A percentile compares a stretch with the other conserved stretches of the same genome.
These are phyloP conservation scores for Tringa solitaria DNA, from an alignment of 2,113 vertebrate species.

Conservation along the genomic window DNA sequence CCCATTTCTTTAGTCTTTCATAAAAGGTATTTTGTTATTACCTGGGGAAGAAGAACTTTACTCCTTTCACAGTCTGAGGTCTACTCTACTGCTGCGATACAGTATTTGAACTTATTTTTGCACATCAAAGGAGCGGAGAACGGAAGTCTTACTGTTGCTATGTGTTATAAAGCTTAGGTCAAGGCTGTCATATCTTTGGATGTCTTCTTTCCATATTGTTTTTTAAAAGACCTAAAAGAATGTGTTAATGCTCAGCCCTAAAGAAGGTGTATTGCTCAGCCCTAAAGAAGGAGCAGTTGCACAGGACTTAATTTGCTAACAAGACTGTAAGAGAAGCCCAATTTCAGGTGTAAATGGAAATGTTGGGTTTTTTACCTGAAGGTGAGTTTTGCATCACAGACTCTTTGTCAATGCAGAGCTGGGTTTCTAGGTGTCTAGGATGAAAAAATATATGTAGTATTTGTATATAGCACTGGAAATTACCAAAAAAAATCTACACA, in stretches of 20 bases:
- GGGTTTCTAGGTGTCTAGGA: neutral
- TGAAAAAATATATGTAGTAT: neutral
- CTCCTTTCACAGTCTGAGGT: neutral
- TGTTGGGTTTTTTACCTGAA: neutral
- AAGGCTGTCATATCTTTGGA: neutral
- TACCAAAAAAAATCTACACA: neutral
- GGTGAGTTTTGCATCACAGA: neutral
- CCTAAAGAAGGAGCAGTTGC: neutral
- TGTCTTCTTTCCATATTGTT: neutral
- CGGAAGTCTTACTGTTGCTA: neutral
- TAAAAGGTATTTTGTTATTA: neutral
- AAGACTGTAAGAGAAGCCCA: neutral
- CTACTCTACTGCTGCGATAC: neutral
- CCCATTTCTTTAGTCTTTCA: conserved; percentile 4
- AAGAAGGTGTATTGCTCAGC: neutral
- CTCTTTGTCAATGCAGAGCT: neutral
- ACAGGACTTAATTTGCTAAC: neutral
- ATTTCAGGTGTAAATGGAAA: neutral
- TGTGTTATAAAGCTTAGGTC: accelerated
- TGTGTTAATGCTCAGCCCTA: neutral
- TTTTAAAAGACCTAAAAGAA: neutral
- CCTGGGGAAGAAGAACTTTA: neutral
- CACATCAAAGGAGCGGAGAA: neutral
- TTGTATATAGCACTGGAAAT: neutral
- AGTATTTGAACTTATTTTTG: neutral